Conservation (phyloP, 2,888 invertebrate genomes). For the Oligia strigilis region DNA sequence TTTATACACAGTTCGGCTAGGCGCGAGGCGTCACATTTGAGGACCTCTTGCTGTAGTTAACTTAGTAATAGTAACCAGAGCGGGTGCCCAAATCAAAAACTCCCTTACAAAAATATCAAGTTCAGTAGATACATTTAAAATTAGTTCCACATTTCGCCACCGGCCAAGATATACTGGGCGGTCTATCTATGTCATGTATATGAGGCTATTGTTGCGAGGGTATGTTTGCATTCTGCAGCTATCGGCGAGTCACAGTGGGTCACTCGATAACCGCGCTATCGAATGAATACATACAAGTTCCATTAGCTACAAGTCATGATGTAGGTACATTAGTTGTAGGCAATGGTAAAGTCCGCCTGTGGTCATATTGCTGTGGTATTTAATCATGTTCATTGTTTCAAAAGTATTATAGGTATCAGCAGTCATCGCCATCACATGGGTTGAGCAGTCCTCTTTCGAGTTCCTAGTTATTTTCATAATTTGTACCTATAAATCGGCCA, state of each 20-base stretch:
- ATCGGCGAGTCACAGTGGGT: constrained; percentile 71
- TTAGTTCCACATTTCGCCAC: constrained; percentile 26
- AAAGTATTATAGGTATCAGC: constrained; percentile 10
- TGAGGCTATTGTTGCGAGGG: constrained; percentile 53
- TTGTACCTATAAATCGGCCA: background rate
- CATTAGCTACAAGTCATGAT: constrained; percentile 53
- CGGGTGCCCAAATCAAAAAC: background rate
- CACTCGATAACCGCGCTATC: constrained; percentile 72
- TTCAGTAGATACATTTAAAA: constrained; percentile 12
- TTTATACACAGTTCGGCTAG: background rate
- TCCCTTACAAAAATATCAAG: background rate
- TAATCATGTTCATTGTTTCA: constrained; percentile 46
- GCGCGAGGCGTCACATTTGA: background rate
- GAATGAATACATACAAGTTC: constrained; percentile 54
- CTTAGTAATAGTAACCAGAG: background rate
- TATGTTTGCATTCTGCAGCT: constrained; percentile 58
- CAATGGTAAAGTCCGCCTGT: constrained; percentile 53
- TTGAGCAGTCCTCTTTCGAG: background rate
- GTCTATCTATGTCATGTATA: constrained; percentile 33
- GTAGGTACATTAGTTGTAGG: constrained; percentile 33
- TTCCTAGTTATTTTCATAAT: constrained; percentile 15
- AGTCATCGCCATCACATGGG: constrained; percentile 1
- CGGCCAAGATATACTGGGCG: constrained; percentile 23
- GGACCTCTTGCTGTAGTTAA: background rate
- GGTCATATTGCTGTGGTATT: constrained; percentile 45